These are phyloP conservation scores for Oceanites oceanicus DNA, from an alignment of 2,113 vertebrate genomes.

Conservation along the genomic window DNA sequence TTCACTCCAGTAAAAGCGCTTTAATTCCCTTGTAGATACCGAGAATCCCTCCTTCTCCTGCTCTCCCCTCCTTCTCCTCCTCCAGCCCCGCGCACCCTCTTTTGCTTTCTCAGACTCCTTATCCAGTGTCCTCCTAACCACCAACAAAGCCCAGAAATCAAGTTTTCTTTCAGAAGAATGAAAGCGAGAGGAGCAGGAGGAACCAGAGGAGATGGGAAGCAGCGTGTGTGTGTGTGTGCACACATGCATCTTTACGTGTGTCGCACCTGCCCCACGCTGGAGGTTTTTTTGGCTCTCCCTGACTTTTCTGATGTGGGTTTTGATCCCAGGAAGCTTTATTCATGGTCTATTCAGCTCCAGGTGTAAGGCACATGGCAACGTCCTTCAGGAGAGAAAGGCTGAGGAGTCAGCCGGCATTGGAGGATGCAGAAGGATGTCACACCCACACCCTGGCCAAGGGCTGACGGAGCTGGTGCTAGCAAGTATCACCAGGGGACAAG, in stretches of 20 bases:
- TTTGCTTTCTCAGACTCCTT: conserved; percentile 84
- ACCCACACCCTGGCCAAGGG: accelerated
- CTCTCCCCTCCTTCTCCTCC: conserved; percentile 58
- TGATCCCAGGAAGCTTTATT: background rate
- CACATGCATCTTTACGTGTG: background rate
- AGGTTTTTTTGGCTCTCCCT: background rate
- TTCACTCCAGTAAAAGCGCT: conserved; percentile 91
- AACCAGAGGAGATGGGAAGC: background rate
- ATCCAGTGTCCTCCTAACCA: conserved; percentile 56
- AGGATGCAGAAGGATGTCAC: background rate
- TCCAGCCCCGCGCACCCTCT: conserved; percentile 68
- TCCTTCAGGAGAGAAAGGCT: background rate
- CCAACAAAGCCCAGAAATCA: conserved; percentile 71
- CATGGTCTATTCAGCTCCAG: background rate
- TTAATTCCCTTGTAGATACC: conserved; percentile 95
- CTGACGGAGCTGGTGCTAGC: background rate
- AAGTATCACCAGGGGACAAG: background rate
- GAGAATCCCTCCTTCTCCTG: conserved; percentile 81
- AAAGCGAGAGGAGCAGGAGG: conserved; percentile 7
- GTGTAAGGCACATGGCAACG: background rate
- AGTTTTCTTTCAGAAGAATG: conserved; percentile 57
- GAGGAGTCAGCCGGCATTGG: background rate
- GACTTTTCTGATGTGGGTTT: background rate
- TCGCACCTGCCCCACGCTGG: background rate
- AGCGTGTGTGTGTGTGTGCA: background rate